Percentiles rank a stretch among this genome's conserved stretches.
These are phyloP conservation scores for Sinonovacula constricta DNA, from an alignment of 1,140 invertebrate genomes.

Conservation along the genomic window DNA sequence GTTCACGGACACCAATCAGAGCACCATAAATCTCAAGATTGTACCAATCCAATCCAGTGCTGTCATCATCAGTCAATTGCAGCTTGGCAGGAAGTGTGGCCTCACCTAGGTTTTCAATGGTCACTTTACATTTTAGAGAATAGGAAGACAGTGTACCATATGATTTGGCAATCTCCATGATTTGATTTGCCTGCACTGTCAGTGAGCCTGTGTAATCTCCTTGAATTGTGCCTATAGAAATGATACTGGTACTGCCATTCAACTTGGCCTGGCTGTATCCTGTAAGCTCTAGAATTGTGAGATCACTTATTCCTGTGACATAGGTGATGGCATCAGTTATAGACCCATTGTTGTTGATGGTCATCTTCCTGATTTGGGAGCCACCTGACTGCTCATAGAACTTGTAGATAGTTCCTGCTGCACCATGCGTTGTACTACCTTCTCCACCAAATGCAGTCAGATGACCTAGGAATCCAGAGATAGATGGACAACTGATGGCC, in stretches of 20 bases:
- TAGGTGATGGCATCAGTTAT: slow-evolving; percentile 41
- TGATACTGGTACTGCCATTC: slow-evolving; percentile 9
- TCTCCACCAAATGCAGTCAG: slow-evolving; percentile 55
- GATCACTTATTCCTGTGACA: slow-evolving; percentile 34
- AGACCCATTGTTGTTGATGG: slow-evolving; percentile 52
- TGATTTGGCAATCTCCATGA: slow-evolving; percentile 57
- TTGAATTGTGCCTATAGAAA: slow-evolving; percentile 52
- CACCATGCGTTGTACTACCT: slow-evolving; percentile 53
- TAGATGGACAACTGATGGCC: slow-evolving; percentile 50
- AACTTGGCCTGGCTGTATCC: slow-evolving; percentile 55
- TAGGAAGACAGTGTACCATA: slow-evolving; percentile 66
- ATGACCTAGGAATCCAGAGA: slow-evolving; percentile 58
- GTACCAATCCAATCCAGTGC: slow-evolving; percentile 36
- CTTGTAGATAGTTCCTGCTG: slow-evolving; percentile 65
- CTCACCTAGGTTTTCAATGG: slow-evolving; percentile 51
- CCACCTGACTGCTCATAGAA: slow-evolving; percentile 58
- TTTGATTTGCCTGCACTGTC: slow-evolving; percentile 51
- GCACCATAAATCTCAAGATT: slow-evolving; percentile 62
- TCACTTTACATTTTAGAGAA: slow-evolving; percentile 63
- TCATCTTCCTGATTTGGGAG: slow-evolving; percentile 48
- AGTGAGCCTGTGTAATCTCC: slow-evolving; percentile 65
- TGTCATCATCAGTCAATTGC: slow-evolving; percentile 57
- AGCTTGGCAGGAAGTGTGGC: slow-evolving; percentile 62
- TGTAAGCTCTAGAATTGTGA: slow-evolving; percentile 53
- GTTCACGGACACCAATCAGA: slow-evolving; percentile 58